These are phyloP conservation scores for Pica pica DNA, from an alignment of 2,113 vertebrate species.

Conservation along the genomic window DNA sequence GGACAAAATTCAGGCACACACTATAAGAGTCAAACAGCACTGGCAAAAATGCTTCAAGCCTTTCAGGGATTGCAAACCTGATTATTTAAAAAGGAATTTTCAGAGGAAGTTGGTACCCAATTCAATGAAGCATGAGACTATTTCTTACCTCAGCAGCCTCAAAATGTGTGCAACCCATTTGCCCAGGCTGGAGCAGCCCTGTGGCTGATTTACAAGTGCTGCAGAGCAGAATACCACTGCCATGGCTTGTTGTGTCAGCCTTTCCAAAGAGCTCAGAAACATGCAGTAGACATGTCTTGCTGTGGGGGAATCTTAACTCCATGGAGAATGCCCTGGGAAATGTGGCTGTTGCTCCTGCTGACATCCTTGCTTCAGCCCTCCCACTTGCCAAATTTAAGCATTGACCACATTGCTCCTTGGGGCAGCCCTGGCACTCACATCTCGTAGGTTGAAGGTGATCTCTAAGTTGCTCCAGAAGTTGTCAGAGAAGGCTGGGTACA, in stretches of 20 bases:
- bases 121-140: neutral
- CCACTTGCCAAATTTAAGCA: neutral
- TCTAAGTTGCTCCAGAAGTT: constrained; percentile 95
- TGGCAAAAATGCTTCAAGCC: neutral
- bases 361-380: neutral
- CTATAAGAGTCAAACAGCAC: neutral
- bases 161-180: neutral
- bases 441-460: constrained; percentile 95
- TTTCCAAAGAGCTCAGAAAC: neutral
- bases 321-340: neutral
- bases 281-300: neutral
- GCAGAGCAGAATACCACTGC: neutral
- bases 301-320: neutral
- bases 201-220: neutral
- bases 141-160: neutral
- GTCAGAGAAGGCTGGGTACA: constrained; percentile 94
- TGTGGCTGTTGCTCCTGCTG: neutral
- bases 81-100: neutral
- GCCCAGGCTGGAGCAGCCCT: neutral
- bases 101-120: neutral
- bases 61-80: neutral
- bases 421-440: constrained; percentile 79
- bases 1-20: neutral
- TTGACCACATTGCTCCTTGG: neutral
- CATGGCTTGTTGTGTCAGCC: neutral